phyloP scores from a whole-genome alignment of 1,140 invertebrate genomes.

The Drosophila prosaltans region DNA sequence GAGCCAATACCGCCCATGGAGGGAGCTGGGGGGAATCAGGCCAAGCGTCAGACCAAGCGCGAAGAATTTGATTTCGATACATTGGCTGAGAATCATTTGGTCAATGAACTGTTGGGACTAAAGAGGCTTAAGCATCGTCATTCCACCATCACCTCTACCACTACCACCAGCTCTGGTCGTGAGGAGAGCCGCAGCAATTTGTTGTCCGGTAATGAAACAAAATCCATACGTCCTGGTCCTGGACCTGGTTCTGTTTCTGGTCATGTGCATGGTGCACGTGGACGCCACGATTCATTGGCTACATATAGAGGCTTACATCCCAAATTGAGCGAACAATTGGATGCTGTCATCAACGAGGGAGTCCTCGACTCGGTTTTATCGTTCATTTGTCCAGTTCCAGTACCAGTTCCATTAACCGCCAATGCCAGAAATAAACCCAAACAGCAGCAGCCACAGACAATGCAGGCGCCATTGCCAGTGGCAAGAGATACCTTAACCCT shows the following conservation, averaged over 20 bases:
- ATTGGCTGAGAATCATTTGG: slow-evolving; percentile 65
- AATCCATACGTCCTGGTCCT: slow-evolving; percentile 33
- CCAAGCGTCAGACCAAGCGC: slow-evolving; percentile 56
- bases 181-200: slow-evolving; percentile 36
- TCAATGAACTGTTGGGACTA: slow-evolving; percentile 60
- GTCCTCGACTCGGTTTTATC: slow-evolving; percentile 90
- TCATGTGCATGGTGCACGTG: slow-evolving; percentile 36
- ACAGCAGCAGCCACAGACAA: slow-evolving; percentile 24
- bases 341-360: slow-evolving; percentile 89
- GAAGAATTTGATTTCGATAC: slow-evolving; percentile 67
- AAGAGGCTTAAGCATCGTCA: slow-evolving; percentile 29
- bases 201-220: slow-evolving; percentile 29
- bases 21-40: slow-evolving; percentile 2
- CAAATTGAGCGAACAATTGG: slow-evolving; percentile 72
- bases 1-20: slow-evolving; percentile 65
- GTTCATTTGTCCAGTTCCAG: slow-evolving; percentile 84
- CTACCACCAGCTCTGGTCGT: slow-evolving; percentile 21
- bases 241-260: slow-evolving; percentile 18
- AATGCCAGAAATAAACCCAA: slow-evolving; percentile 40
- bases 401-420: slow-evolving; percentile 40
- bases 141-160: neutral
- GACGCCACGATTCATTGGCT: slow-evolving; percentile 24
- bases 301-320: slow-evolving; percentile 66
- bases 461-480: slow-evolving; percentile 2
- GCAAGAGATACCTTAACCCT: slow-evolving; percentile 23